Base-by-base conservation (phyloP, 2,113 vertebrate genomes). In the Odocoileus hemionus region DNA sequence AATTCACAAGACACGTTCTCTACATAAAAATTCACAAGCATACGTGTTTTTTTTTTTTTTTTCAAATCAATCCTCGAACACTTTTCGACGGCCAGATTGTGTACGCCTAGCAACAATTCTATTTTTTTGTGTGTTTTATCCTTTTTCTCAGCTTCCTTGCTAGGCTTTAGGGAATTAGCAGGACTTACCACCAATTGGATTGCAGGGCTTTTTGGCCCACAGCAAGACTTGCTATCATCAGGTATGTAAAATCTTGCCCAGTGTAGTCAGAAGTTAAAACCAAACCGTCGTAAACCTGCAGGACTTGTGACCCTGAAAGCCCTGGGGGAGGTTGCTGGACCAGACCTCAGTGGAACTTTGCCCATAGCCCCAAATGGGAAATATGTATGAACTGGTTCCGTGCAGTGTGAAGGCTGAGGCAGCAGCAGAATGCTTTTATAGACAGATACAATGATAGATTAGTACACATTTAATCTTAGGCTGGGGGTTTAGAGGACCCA, bases 101-200 rank as follows among this genome's bases (percentile, higher is more conserved):
- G 26, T 94, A 91, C 97, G 95, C 97, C 90, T 98, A 98, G 96
- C 88, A 98, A 98, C 96, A 98, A 98, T 98, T 98, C 89, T 97
- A 91, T 97, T 96, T 98, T 97, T 97, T 74, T 95, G 78, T 98
- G 89, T 98, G 93, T 98, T 98, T 98, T 98, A 94, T 98, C 95
- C 96, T 97, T 93, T 90, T 97, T 97, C 74, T 97, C 97, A 97
- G 96, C 92, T 98, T 89, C 80, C 98, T 98, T 98, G 98, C 97
- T 98, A 97, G 96, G 60, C 97, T 98, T 98, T 87, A 96, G 95
- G 97, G 97, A 98, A 98, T 98, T 98, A 98, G 25, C 93, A 98
- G 93, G 93, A 95, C 93, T 99, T 98, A 95, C 94, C 97, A 97
- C 88, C 91, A 98, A 97, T 96, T 98, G 95, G 93, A 98, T 74